Base-by-base conservation (phyloP, 1,140 invertebrate species). In the Listronotus oregonensis region DNA sequence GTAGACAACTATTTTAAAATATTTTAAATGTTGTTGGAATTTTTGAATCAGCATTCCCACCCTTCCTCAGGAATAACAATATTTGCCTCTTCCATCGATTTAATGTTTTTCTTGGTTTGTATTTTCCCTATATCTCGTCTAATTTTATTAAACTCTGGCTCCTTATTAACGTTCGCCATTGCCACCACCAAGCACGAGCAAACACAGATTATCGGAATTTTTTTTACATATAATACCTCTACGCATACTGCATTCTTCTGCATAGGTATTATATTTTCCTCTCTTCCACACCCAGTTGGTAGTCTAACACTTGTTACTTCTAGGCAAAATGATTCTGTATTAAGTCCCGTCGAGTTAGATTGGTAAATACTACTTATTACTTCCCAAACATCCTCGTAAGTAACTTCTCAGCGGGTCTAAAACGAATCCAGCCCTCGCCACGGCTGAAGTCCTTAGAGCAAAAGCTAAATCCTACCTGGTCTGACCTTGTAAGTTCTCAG, bases 1-100 rank as follows among this genome's bases (percentile, higher is more conserved):
- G n/a, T 60, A 60, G 15, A 60, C 46, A 1, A 46, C 43, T 2
- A 61, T 51, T 12, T 14, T 21, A 17, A 51, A 61, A 1, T 50
- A 46, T 14, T 14, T 8, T 0, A 61, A 14, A 52, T 51, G n/a
- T 39, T 61, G 12, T 37, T 61, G 59, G 11, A 50, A 34, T 50
- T 60, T 49, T 34, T 58, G 21, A 14, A 34, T 60, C 57, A 11
- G 12, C 1, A 60, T 60, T 34, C 57, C 43, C 4, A 43, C 47
- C 57, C 43, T 0, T 47, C 43, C 32, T 59, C 57, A 15, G 43
- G 49, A 52, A 62, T 62, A 27, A 21, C 17, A 14, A 62, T 17
- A 15, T 15, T 15, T 3, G 43, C 11, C 17, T 46, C 12, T 15
- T 46, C 2, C 17, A 46, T 8, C n/a, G 42, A 52, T 42, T 40